Conservation (phyloP, 2,888 invertebrate species). For the Diloba caeruleocephala region DNA sequence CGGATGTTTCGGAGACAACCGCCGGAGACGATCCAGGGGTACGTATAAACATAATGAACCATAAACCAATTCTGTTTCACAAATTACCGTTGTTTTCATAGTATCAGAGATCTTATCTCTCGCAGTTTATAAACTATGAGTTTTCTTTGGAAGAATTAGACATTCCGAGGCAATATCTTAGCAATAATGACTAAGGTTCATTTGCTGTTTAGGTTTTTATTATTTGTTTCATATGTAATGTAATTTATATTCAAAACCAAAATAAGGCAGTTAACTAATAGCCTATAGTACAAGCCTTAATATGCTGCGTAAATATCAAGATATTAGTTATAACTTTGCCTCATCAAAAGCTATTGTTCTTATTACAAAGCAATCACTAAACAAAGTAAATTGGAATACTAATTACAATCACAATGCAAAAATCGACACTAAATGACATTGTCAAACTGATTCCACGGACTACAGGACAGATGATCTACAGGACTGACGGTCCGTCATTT, state of each 20-base stretch:
- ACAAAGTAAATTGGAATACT: conserved; percentile 26
- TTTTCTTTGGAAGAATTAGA: too few species aligned
- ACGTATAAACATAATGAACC: conserved; percentile 55
- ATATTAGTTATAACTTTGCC: conserved; percentile 23
- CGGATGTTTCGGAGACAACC: conserved; percentile 41
- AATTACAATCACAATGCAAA: conserved; percentile 41
- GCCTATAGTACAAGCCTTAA: too few species aligned
- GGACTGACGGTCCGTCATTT: conserved; percentile 26
- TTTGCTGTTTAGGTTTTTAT: too few species aligned
- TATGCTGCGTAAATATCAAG: conserved; percentile 23
- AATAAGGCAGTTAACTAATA: too few species aligned
- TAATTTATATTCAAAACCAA: too few species aligned
- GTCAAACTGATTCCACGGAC: conserved; percentile 8
- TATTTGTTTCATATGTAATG: too few species aligned
- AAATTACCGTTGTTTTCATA: too few species aligned
- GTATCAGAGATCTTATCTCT: too few species aligned
- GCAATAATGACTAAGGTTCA: too few species aligned
- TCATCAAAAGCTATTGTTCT: conserved; percentile 3
- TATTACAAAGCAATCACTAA: conserved; percentile 15
- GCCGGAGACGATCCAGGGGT: conserved; percentile 74
- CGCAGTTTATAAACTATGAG: too few species aligned
- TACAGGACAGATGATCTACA: conserved; percentile 10
- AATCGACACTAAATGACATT: conserved; percentile 16
- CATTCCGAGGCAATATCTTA: too few species aligned
- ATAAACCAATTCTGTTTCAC: too few species aligned